Conservation (phyloP, 2,797 vertebrate genomes). For the Pseudochromis fuscus region DNA sequence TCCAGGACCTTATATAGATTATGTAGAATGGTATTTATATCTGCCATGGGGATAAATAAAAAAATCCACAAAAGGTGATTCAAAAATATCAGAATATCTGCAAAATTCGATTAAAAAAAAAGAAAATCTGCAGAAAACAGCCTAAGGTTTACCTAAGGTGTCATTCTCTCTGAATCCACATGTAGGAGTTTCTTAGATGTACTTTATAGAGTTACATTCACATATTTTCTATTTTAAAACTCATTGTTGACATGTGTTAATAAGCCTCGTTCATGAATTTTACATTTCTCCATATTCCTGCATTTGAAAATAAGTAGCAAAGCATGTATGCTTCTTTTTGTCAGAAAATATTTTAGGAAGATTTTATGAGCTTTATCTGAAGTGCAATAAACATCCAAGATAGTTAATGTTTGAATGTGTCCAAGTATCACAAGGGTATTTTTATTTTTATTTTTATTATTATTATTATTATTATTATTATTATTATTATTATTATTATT, state of each 20-base stretch:
- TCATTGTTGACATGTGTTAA: not conserved
- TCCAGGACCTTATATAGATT: constrained; percentile 7
- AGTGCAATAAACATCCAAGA: not conserved
- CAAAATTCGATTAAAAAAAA: not conserved
- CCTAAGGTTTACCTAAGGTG: not conserved
- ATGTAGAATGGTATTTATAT: not conserved
- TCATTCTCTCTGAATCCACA: not conserved
- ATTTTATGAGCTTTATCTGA: not conserved
- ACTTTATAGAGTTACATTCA: not conserved
- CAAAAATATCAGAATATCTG: not conserved
- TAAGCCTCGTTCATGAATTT: constrained; percentile 6
- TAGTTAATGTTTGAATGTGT: not conserved
- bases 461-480: not conserved
- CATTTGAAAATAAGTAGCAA: not conserved
- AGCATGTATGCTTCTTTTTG: not conserved
- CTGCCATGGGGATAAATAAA: not conserved
- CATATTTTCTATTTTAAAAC: not conserved
- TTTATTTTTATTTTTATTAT: not conserved
- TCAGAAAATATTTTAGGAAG: constrained; percentile 1
- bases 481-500: not conserved
- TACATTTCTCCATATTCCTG: not conserved
- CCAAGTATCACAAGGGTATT: not conserved
- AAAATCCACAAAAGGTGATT: not conserved
- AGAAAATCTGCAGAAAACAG: not conserved
- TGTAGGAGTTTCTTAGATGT: not conserved